Conservation (phyloP, 2,888 invertebrate species). For the Sesia bembeciformis region DNA sequence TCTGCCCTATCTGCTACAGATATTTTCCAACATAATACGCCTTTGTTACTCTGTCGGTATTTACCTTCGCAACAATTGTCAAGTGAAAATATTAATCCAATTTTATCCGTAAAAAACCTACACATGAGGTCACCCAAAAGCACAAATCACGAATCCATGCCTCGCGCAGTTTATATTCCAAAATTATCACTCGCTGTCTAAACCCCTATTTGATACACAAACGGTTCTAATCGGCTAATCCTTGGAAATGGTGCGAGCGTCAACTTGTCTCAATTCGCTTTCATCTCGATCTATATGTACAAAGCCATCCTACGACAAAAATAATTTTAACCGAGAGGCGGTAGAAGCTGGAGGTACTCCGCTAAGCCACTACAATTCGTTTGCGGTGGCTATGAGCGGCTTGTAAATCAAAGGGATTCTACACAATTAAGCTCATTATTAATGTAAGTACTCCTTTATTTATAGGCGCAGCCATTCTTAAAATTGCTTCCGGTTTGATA, state of each 20-base stretch:
- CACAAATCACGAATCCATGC: constrained; percentile 1
- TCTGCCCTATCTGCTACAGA: constrained; percentile 21
- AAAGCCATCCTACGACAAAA: constrained; percentile 54
- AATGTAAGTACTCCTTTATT: constrained; percentile 69
- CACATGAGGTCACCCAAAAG: neutral
- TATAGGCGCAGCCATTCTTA: constrained; percentile 68
- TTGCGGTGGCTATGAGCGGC: constrained; percentile 67
- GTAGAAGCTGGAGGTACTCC: constrained; percentile 52
- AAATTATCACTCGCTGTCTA: constrained; percentile 12
- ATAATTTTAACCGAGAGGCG: constrained; percentile 59
- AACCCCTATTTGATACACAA: constrained; percentile 10
- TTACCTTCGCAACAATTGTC: constrained; percentile 1
- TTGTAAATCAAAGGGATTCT: constrained; percentile 74
- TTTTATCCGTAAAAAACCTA: too few relatives aligned
- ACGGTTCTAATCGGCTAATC: constrained; percentile 44
- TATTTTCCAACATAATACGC: constrained; percentile 10
- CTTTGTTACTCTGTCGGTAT: constrained; percentile 3
- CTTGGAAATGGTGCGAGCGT: constrained; percentile 50
- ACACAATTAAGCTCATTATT: constrained; percentile 73
- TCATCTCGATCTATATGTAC: constrained; percentile 53
- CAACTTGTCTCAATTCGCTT: constrained; percentile 60
- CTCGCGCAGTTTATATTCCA: constrained; percentile 11
- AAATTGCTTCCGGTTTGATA: constrained; percentile 66
- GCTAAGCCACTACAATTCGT: constrained; percentile 71
- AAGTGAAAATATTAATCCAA: neutral